Percentiles rank a stretch among this genome's conserved stretches.
Evolutionary conservation across 1,140 invertebrate genomes (phyloP).

Genomic region (Manduca sexta): DNA sequence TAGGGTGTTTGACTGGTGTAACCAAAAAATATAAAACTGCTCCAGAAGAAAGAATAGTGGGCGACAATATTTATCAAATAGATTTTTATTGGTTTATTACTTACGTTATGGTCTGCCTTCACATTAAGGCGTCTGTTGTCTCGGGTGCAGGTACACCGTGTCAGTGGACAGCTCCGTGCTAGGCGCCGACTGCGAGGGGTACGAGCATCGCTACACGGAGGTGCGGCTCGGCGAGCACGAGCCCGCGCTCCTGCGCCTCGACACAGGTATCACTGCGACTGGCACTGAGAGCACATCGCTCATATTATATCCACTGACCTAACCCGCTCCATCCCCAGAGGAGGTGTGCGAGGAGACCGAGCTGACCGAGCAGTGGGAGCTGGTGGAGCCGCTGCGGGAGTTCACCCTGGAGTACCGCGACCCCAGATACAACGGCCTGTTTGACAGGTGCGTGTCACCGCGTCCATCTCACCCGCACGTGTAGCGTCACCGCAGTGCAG

Average conservation of each 20-base stretch:
- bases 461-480: no score
- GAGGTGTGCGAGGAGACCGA: constrained; percentile 33
- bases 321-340: constrained; percentile 17
- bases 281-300: not conserved
- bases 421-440: constrained; percentile 24
- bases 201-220: constrained; percentile 38
- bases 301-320: not conserved
- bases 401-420: constrained; percentile 37
- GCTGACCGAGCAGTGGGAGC: constrained; percentile 23
- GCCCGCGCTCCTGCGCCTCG: constrained; percentile 27
- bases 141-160: constrained; percentile 40
- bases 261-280: constrained; percentile 24
- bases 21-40: no score
- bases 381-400: constrained; percentile 46
- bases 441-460: constrained; percentile 32
- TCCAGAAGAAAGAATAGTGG: no score
- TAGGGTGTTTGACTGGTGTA: no score
- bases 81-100: no score
- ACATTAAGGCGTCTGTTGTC: not conserved
- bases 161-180: constrained; percentile 46
- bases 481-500: no score
- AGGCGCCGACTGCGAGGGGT: constrained; percentile 41
- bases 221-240: constrained; percentile 15
- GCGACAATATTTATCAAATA: no score
- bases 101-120: no score